phyloP scores from a whole-genome alignment of 2,113 vertebrate genomes.

The Polyodon spathula region DNA sequence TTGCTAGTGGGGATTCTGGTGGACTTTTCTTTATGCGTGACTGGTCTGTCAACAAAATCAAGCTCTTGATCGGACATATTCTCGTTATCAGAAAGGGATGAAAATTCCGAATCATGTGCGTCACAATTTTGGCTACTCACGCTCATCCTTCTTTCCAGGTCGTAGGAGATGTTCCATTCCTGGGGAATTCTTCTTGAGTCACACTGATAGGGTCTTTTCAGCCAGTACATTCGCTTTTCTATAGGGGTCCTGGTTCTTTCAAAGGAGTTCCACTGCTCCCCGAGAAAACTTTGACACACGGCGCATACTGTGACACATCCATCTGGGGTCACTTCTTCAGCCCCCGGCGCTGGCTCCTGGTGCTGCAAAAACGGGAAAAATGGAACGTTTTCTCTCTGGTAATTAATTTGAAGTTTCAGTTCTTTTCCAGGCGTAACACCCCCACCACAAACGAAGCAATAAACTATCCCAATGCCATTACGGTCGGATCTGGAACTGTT shows the following conservation, averaged over 20 bases:
- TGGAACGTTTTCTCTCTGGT: constrained; percentile 55
- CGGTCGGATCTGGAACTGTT: constrained; percentile 45
- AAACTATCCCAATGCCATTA: constrained; percentile 54
- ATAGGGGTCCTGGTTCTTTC: constrained; percentile 82
- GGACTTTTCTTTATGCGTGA: constrained; percentile 40
- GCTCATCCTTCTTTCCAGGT: constrained; percentile 53
- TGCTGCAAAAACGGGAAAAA: constrained; percentile 88
- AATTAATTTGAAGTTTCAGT: constrained; percentile 64
- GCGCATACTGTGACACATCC: constrained; percentile 80
- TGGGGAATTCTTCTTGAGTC: constrained; percentile 54
- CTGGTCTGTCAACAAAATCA: constrained; percentile 40
- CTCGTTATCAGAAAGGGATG: constrained; percentile 74
- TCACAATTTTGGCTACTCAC: constrained; percentile 46
- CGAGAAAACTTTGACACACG: constrained; percentile 85
- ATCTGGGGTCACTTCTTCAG: constrained; percentile 65
- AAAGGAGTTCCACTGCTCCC: constrained; percentile 90
- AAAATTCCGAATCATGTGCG: constrained; percentile 69
- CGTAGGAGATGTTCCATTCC: constrained; percentile 72
- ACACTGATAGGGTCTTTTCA: constrained; percentile 87
- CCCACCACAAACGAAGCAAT: constrained; percentile 85
- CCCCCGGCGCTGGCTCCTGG: constrained; percentile 88
- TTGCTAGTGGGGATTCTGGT: constrained; percentile 24
- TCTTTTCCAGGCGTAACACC: constrained; percentile 77
- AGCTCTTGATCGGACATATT: constrained; percentile 59
- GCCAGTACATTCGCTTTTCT: constrained; percentile 95